Evolutionary conservation across 1,140 invertebrate species (phyloP), one percentile per base, ranked within the genome.

Genomic region (Heterodera carotae): DNA sequence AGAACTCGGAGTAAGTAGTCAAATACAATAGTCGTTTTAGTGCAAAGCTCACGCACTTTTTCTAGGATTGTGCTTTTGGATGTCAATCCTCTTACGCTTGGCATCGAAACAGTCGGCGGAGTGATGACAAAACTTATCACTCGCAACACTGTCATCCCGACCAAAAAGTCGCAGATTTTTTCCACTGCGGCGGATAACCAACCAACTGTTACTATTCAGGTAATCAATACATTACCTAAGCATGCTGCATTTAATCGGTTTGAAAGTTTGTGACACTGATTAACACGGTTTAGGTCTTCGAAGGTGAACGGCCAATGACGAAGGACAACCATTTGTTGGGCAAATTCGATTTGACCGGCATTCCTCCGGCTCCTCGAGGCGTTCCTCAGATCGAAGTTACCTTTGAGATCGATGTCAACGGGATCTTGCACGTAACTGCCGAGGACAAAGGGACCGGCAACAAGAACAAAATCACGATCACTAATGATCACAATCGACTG

Each of bases 101-200:
- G 97, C 83, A 99, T 99, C 88, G 97, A 99, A 39, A 99, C 97
- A 78, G 96, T 99, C 76, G 97, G 97, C 78, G 97, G 97, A 81
- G 96, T 99, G 15, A 99, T 99, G 97, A 98, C 97, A 78, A 99
- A 98, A 89, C 91, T 99, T 33, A 99, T 99, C 88, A 93, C 94
- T 73, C 89, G 97, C 86, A 99, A 99, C 90, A 98, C 96, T 64
- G 96, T 98, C 59, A 98, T 99, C 84, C 97, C 97, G 25, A 98
- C 96, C n/a, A 99, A 99, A 90, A 98, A 99, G 88, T 96, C 95
- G 6, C 96, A 99, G 88, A 96, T 99, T 83, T 99, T 99, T 92
- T 97, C 95, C 0, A 99, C 97, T 12, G 96, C 96, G 62, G 94
- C 94, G 25, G 97, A 99, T 87, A 98, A 98, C 88, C 97, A 99